Percentiles rank a stretch among this genome's conserved stretches.
These are phyloP conservation scores for Archocentrus centrarchus DNA, from an alignment of 2,113 vertebrate species.

Conservation along the genomic window DNA sequence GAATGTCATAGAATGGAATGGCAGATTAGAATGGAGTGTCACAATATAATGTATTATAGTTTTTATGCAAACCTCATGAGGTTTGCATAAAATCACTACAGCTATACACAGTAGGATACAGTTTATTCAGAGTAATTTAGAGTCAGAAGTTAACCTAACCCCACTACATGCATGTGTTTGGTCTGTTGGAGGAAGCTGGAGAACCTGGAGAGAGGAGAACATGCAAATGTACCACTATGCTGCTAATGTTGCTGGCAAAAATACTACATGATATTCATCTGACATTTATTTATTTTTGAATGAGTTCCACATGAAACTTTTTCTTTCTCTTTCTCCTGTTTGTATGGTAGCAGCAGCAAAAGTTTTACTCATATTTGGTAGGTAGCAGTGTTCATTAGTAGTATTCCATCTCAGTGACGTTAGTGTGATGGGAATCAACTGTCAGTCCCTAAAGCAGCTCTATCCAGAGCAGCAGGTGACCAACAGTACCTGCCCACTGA, in stretches of 20 bases:
- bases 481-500: constrained; percentile 25
- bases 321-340: not conserved
- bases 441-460: not conserved
- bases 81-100: too few relatives aligned
- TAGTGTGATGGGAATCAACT: not conserved
- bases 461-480: constrained; percentile 13
- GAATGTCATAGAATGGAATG: too few relatives aligned
- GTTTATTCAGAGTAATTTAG: too few relatives aligned
- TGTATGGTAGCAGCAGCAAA: not conserved
- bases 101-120: too few relatives aligned
- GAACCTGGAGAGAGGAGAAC: too few relatives aligned
- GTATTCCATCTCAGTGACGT: not conserved
- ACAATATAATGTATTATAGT: too few relatives aligned
- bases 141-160: too few relatives aligned
- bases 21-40: too few relatives aligned
- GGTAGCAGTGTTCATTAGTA: not conserved
- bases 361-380: not conserved
- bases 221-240: too few relatives aligned
- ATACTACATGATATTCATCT: not conserved
- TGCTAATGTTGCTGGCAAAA: not conserved
- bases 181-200: too few relatives aligned
- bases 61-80: too few relatives aligned
- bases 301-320: not conserved
- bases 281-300: not conserved
- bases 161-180: too few relatives aligned